Evolutionary conservation across 2,888 invertebrate genomes (phyloP), one percentile per base, ranked within the genome.

Genomic region (Stenodera caucasica): DNA sequence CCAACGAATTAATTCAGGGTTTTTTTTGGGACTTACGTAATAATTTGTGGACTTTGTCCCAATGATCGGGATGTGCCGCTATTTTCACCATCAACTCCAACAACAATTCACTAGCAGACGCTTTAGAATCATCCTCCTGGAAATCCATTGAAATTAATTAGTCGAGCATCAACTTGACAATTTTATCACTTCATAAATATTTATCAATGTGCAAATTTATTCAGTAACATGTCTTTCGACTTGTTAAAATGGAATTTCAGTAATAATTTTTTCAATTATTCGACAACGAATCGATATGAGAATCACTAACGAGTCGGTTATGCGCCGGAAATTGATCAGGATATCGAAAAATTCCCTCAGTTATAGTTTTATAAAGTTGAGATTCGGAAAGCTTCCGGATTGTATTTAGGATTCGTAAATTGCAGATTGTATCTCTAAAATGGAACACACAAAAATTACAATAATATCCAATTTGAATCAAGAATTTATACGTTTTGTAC

Each of bases 61-160:
- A 81, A 58, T 78, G 77, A 58, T 78, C 75, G 9, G 81, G 81
- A 71, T 81, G 76, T 11, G 77, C 72, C 18, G 80, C 79, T 53
- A 81, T 80, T 70, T 78, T 78, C 21, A 80, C 75, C 71, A 81
- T 75, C 63, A 81, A 70, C 63, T 81, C 79, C 50, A 81, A 64
- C 8, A 81, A 75, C 32, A 78, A 66, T 65, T 78, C 78, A 61
- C 77, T 78, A 11, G 78, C 79, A 35, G 70, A 73, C 14, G 72
- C 61, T 55, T 60, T 59, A 53, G 49, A 37, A 50, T 52, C 11
- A n/a, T 49, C 18, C 15, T 54, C 60, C 69, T 68, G 52, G 32
- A 67, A 68, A 60, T 21, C 53, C 53, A 30, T 32, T 21, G 33
- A 53, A 45, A 53, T 53, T 53, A 53, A 53, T 53, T 53, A 53